Evolutionary conservation across 2,113 vertebrate genomes (phyloP).

Genomic region (Colinus virginianus): DNA sequence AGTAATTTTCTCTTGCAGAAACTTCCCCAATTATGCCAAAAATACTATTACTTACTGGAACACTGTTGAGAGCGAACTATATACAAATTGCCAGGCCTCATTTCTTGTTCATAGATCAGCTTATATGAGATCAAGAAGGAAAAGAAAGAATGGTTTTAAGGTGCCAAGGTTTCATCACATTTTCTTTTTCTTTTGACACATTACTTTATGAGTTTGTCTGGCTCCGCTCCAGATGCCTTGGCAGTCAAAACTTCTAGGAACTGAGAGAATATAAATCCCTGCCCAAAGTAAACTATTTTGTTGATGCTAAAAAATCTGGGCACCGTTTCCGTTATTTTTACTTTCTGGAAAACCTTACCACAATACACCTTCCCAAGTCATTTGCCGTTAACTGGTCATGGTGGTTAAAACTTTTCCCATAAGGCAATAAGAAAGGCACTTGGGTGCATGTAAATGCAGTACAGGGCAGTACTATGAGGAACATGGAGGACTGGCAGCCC

Average conservation of each 20-base stretch:
- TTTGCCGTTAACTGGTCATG: not conserved
- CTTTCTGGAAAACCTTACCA: not conserved
- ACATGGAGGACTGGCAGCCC: not conserved
- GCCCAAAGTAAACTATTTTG: slow-evolving; percentile 9
- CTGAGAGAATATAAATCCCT: not conserved
- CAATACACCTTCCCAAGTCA: not conserved
- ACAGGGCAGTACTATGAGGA: not conserved
- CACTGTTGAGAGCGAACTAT: not conserved
- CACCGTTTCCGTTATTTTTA: not conserved
- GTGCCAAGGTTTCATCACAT: slow-evolving; percentile 32
- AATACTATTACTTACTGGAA: not conserved
- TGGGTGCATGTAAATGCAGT: not conserved
- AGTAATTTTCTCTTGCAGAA: slow-evolving; percentile 12
- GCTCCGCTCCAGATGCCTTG: slow-evolving; percentile 8
- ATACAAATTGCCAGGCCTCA: slow-evolving; percentile 31
- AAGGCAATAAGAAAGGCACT: not conserved
- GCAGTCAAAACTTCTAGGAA: slow-evolving; percentile 30
- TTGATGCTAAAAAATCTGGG: not conserved
- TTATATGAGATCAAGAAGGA: slow-evolving; percentile 14
- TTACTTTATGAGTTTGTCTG: not conserved
- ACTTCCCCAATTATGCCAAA: slow-evolving; percentile 8
- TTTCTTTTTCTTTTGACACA: slow-evolving; percentile 13
- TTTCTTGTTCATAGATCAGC: slow-evolving; percentile 33
- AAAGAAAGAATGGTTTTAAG: not conserved
- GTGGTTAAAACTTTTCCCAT: not conserved